Evolutionary conservation across 2,113 vertebrate genomes (phyloP), one percentile per base, ranked within the genome.

Genomic region (Corythaeola cristata): DNA sequence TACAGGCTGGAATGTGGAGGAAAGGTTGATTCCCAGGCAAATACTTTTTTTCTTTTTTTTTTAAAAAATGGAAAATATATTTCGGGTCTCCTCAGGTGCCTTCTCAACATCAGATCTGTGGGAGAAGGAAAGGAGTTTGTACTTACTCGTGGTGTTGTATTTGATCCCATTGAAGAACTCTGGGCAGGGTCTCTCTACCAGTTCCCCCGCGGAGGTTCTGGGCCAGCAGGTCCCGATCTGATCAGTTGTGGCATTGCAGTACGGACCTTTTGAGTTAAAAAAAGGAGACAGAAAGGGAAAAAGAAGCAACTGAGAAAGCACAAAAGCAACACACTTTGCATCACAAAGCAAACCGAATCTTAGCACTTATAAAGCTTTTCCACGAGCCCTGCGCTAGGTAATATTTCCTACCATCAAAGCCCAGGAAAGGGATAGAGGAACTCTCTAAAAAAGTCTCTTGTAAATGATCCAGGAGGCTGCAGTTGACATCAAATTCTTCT

Each of bases 171-270:
- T 99, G 97, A 99, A 99, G 96, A 98, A 99, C 97, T 99, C 99
- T 0, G 99, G 99, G 91, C 99, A 99, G 27, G 99, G 99, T 98
- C 99, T 98, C 96, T 99, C 99, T 79, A 99, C 99, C 6, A 99
- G 96, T 39, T 98, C 98, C 66, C 99, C 99, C 1, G 98, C 98
- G 20, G 88, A 97, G 95, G 98, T 99, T 95, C 97, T 98, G 50
- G 99, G 99, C 99, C 99, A 99, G 98, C 99, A 99, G 68, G 99
- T 99, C 85, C 99, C 99, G 64, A 99, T 99, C 98, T 99, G 99
- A 97, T 99, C 99, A 11, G 98, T 98, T 59, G 99, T 99, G 88
- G 99, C 98, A 96, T 99, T 99, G 97, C 99, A 99, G 97, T 98
- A 99, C 11, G 98, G 98, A 98, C 98, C 98, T 99, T 98, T 77